phyloP scores from a whole-genome alignment of 2,888 invertebrate species.

The Carterocephalus palaemon region DNA sequence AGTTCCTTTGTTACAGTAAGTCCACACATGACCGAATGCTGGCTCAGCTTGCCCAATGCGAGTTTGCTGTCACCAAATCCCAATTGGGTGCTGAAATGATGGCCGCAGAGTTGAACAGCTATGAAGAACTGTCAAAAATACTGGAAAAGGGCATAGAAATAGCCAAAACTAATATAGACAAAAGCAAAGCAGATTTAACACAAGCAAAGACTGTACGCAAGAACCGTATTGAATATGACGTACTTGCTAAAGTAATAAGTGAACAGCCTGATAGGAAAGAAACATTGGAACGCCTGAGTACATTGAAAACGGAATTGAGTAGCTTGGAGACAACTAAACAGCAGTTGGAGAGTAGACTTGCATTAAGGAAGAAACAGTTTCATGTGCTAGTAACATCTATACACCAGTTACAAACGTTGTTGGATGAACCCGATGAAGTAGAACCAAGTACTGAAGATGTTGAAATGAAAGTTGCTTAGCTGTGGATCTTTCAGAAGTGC shows the following conservation, averaged over 20 bases:
- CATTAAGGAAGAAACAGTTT: conserved; percentile 92
- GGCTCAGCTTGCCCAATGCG: conserved; percentile 90
- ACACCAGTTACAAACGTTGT: conserved; percentile 88
- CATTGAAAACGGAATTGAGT: conserved; percentile 85
- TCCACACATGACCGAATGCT: conserved; percentile 88
- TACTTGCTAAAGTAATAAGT: conserved; percentile 92
- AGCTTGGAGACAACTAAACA: conserved; percentile 84
- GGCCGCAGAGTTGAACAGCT: conserved; percentile 89
- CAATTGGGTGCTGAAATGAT: conserved; percentile 89
- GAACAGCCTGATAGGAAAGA: conserved; percentile 93
- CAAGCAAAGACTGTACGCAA: conserved; percentile 92
- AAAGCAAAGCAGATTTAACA: conserved; percentile 88
- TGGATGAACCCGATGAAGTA: conserved; percentile 84
- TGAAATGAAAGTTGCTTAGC: conserved; percentile 60
- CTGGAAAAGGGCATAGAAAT: conserved; percentile 88
- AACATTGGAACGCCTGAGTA: conserved; percentile 83
- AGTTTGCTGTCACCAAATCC: conserved; percentile 92
- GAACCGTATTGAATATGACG: conserved; percentile 95
- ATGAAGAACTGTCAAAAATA: conserved; percentile 85
- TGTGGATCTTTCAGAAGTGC: too few species aligned
- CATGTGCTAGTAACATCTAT: conserved; percentile 92
- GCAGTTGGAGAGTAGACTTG: conserved; percentile 86
- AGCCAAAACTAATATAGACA: conserved; percentile 89
- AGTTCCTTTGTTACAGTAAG: conserved; percentile 64
- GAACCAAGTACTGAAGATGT: conserved; percentile 59